Evolutionary conservation across 2,113 vertebrate genomes (phyloP).

Genomic region (Numida meleagris): DNA sequence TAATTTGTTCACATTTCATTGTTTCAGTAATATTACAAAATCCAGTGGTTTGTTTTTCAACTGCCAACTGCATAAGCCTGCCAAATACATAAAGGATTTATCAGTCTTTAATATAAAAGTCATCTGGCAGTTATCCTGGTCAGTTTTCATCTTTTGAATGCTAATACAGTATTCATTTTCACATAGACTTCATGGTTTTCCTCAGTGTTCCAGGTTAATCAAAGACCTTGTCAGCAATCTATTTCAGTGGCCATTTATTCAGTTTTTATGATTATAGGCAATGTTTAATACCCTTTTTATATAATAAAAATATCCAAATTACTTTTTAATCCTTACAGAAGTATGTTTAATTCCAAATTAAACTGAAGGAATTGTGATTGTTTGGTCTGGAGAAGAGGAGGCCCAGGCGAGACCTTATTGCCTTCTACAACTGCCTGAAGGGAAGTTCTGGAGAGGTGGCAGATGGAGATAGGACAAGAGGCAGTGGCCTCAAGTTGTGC

Average conservation of each 20-base stretch:
- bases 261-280: neutral
- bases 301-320: neutral
- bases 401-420: too few relatives aligned
- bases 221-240: neutral
- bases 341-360: neutral
- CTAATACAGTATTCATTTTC: too few relatives aligned
- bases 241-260: neutral
- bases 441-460: too few relatives aligned
- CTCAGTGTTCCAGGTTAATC: neutral
- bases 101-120: neutral
- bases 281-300: neutral
- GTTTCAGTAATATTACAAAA: neutral
- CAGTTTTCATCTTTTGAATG: neutral
- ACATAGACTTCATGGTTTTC: neutral
- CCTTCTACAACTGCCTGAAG: too few relatives aligned
- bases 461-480: too few relatives aligned
- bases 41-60: neutral
- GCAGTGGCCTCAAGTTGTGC: too few relatives aligned
- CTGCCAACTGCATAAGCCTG: neutral
- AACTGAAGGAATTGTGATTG: too few relatives aligned
- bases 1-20: neutral
- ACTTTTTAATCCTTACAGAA: neutral
- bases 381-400: too few relatives aligned
- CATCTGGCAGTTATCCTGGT: neutral
- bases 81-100: neutral